Evolutionary conservation across 1,140 invertebrate species (phyloP).

Genomic region (Carcinoscorpius rotundicauda): DNA sequence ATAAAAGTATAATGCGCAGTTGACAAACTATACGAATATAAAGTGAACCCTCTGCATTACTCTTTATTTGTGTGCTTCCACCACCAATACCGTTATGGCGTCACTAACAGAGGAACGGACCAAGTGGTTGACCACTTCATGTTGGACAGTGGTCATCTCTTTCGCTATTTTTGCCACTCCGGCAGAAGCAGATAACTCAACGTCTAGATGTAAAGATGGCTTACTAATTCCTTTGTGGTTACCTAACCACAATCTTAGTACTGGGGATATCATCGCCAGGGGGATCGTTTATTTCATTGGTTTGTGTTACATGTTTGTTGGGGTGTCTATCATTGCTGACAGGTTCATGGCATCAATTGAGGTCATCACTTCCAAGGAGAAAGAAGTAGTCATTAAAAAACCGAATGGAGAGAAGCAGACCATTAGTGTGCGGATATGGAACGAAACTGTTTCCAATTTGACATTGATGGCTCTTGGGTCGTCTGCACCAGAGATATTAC

Average conservation of each 20-base stretch:
- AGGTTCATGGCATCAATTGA: constrained; percentile 98
- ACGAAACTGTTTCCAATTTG: constrained; percentile 98
- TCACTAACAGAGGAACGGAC: too few relatives aligned
- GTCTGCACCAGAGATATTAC: constrained; percentile 92
- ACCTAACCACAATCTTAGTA: constrained; percentile 51
- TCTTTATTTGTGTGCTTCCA: too few relatives aligned
- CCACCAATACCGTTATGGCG: too few relatives aligned
- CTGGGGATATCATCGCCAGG: constrained; percentile 52
- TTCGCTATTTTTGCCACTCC: too few relatives aligned
- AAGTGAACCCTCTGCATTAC: too few relatives aligned
- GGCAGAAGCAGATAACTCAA: background rate
- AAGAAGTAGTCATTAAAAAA: constrained; percentile 67
- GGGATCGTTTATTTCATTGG: constrained; percentile 82
- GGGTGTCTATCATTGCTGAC: constrained; percentile 96
- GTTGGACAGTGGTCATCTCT: too few relatives aligned
- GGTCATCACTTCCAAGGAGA: constrained; percentile 95
- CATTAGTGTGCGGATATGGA: constrained; percentile 63
- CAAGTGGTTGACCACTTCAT: too few relatives aligned
- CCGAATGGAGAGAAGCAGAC: constrained; percentile 67
- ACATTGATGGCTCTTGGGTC: constrained; percentile 97
- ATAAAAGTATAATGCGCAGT: too few relatives aligned
- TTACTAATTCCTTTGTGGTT: constrained; percentile 68
- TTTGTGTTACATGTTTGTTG: constrained; percentile 89
- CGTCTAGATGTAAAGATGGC: constrained; percentile 48
- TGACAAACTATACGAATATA: too few relatives aligned